Evolutionary conservation across 2,888 invertebrate species (phyloP), one percentile per base, ranked within the genome.

Genomic region (Chrysolina oricalcia): DNA sequence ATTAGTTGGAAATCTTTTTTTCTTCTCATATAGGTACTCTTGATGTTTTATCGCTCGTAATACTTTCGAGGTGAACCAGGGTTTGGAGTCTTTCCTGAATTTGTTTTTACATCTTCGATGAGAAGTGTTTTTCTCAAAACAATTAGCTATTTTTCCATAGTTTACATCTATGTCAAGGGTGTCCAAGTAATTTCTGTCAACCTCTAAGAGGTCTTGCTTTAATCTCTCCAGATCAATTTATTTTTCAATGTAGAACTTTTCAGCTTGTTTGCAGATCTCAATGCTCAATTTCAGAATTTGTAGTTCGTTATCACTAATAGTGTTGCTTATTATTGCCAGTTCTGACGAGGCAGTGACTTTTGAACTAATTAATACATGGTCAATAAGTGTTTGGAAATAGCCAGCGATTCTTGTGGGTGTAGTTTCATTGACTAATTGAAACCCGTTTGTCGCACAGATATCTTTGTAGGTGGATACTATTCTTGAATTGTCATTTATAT

Each of bases 401-500:
- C 48, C 48, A 48, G 4, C 15, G 48, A 48, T 48, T 48, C 48
- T 48, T 48, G 48, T 48, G 48, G 48, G 48, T 15, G 15, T 48
- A 48, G 48, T 48, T 48, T 48, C 48, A n/a, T 5, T 48, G 48
- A 48, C 48, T 15, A 48, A 48, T 48, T 48, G n/a, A 48, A 48
- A 48, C 48, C 48, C 5, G 48, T 63, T 63, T 63, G 62, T 63
- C 62, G 4, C 35, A 63, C 62, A 63, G 23, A 63, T 40, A 63
- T 63, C 62, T 35, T 63, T 63, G 62, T 35, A 63, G n/a, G 27
- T 63, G 62, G 62, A n/a, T 27, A 63, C 62, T 63, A 27, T 27
- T 63, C 35, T 63, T 63, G 62, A 63, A 63, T 63, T 63, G 62
- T 63, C 35, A 63, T 4, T 63, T n/a, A n/a, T n/a, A n/a, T n/a